Conservation (phyloP, 2,113 vertebrate species). For the Laterallus jamaicensis region DNA sequence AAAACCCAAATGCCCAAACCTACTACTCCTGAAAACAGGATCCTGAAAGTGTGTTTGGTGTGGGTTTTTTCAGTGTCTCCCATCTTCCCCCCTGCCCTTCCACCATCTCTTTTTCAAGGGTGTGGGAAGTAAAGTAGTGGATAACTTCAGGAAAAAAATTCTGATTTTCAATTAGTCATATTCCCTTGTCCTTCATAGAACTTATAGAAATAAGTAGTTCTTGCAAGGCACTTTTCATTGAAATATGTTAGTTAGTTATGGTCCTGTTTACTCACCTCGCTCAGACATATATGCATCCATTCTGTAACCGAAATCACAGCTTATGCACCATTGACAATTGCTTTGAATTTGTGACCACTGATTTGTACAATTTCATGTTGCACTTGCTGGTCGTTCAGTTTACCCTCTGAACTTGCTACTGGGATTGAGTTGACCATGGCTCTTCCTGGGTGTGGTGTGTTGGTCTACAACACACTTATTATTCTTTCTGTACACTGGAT, state of each 20-base stretch:
- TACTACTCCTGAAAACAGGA: background rate
- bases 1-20: background rate
- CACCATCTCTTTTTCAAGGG: background rate
- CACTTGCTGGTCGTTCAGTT: background rate
- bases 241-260: background rate
- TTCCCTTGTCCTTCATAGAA: background rate
- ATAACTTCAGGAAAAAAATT: background rate
- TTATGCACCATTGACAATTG: background rate
- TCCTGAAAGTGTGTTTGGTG: background rate
- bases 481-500: background rate
- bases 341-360: background rate
- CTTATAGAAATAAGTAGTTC: background rate
- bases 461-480: background rate
- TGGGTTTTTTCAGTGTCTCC: too few relatives aligned
- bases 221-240: background rate
- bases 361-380: background rate
- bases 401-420: background rate
- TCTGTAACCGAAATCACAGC: background rate
- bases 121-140: accelerated
- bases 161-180: background rate
- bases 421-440: background rate
- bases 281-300: background rate
- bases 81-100: accelerated
- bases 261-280: background rate
- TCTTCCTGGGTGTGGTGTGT: background rate